A percentile compares a stretch with the other conserved stretches of the same genome.
Evolutionary conservation across 1,140 invertebrate species (phyloP).

Genomic region (Rhagoletis pomonella): DNA sequence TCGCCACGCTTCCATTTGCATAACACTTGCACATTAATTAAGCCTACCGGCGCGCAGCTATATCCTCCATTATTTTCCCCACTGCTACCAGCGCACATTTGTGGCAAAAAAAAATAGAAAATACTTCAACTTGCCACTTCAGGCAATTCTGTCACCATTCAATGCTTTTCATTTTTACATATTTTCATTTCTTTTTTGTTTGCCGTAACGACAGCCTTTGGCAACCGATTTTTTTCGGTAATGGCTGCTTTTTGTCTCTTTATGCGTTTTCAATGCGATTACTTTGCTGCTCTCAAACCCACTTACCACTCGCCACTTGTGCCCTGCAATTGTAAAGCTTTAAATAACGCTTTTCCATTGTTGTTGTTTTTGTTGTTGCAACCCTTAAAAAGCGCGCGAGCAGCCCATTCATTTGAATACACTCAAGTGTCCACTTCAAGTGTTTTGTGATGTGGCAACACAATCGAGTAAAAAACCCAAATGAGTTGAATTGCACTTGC

Average conservation of each 20-base stretch:
- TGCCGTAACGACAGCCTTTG: not conserved
- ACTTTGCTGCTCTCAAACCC: constrained; percentile 32
- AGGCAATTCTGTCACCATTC: constrained; percentile 49
- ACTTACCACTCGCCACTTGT: not conserved
- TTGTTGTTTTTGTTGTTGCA: constrained; percentile 26
- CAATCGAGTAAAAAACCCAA: not conserved
- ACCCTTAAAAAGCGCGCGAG: constrained; percentile 42
- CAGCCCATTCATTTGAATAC: constrained; percentile 46
- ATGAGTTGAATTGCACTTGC: constrained; percentile 26
- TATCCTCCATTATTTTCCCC: too few species aligned
- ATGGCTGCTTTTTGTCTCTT: constrained; percentile 9
- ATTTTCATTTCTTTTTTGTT: not conserved
- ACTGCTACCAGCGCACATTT: not conserved
- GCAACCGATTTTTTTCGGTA: constrained; percentile 17
- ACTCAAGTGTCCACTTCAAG: constrained; percentile 52
- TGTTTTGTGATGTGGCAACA: constrained; percentile 47
- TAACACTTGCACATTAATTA: constrained; percentile 41
- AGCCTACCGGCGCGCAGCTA: not conserved
- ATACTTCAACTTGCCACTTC: constrained; percentile 8
- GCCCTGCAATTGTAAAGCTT: not conserved
- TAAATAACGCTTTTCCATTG: constrained; percentile 29
- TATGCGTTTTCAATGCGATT: constrained; percentile 48
- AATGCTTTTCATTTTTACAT: constrained; percentile 12
- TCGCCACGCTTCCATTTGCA: not conserved
- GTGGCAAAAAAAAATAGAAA: not conserved